Conservation (phyloP, 2,113 vertebrate species). For the Macaca nemestrina region DNA sequence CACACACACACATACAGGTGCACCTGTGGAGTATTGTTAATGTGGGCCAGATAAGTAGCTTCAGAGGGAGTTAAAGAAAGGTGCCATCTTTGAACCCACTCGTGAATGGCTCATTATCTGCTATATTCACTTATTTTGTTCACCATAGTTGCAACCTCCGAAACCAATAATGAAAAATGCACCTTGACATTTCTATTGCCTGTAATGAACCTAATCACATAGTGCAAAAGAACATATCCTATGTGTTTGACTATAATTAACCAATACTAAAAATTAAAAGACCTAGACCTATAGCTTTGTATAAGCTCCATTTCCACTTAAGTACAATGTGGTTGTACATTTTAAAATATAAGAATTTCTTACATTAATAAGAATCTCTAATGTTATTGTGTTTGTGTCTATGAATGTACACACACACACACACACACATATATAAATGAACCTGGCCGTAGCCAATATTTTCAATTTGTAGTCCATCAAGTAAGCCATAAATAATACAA, state of each 20-base stretch:
- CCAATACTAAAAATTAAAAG: background rate
- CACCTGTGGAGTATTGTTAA: background rate
- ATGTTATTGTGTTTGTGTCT: background rate
- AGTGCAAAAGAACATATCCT: background rate
- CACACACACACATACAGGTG: too few species aligned
- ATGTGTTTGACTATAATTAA: background rate
- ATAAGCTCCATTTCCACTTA: background rate
- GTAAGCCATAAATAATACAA: background rate
- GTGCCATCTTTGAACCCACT: background rate
- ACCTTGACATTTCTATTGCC: background rate
- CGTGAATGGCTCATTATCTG: background rate
- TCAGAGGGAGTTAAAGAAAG: background rate
- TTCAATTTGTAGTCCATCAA: background rate
- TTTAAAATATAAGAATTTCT: background rate
- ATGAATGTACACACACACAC: background rate
- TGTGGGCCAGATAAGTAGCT: background rate
- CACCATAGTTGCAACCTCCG: background rate
- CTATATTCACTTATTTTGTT: background rate
- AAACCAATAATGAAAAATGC: background rate
- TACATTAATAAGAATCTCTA: background rate
- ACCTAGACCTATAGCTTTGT: background rate
- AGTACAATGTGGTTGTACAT: background rate
- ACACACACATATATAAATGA: background rate
- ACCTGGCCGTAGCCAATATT: background rate
- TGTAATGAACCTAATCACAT: background rate